Conservation (phyloP, 2,113 vertebrate species). For the Scatophagus argus region DNA sequence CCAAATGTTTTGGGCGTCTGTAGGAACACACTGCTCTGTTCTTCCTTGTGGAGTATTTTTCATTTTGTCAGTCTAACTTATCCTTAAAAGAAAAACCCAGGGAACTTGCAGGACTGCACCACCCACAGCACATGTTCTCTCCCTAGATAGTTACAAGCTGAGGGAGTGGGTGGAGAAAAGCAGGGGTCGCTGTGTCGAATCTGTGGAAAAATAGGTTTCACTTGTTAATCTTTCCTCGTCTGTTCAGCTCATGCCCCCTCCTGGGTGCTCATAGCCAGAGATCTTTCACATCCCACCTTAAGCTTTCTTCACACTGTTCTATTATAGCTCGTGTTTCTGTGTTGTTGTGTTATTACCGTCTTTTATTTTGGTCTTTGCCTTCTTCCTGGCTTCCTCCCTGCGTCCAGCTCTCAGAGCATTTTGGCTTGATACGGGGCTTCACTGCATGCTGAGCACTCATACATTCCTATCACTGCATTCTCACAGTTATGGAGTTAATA, state of each 20-base stretch:
- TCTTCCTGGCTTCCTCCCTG: slow-evolving; percentile 26
- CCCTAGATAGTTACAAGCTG: slow-evolving; percentile 45
- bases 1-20: slow-evolving; percentile 31
- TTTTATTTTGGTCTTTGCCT: slow-evolving; percentile 44
- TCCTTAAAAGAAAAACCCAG: slow-evolving; percentile 22
- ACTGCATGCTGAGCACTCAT: slow-evolving; percentile 23
- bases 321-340: slow-evolving; percentile 56
- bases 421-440: slow-evolving; percentile 10
- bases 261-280: slow-evolving; percentile 50
- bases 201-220: slow-evolving; percentile 66
- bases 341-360: slow-evolving; percentile 44
- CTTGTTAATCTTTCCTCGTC: slow-evolving; percentile 69
- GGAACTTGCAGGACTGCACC: slow-evolving; percentile 30
- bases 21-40: slow-evolving; percentile 23
- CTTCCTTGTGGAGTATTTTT: not conserved
- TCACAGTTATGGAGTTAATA: slow-evolving; percentile 37
- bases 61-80: slow-evolving; percentile 40
- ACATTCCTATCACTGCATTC: slow-evolving; percentile 31
- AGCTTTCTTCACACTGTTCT: slow-evolving; percentile 65
- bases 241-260: slow-evolving; percentile 54
- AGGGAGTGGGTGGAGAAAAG: slow-evolving; percentile 63
- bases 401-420: slow-evolving; percentile 33
- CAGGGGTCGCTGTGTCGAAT: slow-evolving; percentile 61
- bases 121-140: slow-evolving; percentile 51
- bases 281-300: slow-evolving; percentile 69